A percentile compares a stretch with the other conserved stretches of the same genome.
Evolutionary conservation across 1,140 invertebrate genomes (phyloP).

Genomic region (Drosophila yakuba): DNA sequence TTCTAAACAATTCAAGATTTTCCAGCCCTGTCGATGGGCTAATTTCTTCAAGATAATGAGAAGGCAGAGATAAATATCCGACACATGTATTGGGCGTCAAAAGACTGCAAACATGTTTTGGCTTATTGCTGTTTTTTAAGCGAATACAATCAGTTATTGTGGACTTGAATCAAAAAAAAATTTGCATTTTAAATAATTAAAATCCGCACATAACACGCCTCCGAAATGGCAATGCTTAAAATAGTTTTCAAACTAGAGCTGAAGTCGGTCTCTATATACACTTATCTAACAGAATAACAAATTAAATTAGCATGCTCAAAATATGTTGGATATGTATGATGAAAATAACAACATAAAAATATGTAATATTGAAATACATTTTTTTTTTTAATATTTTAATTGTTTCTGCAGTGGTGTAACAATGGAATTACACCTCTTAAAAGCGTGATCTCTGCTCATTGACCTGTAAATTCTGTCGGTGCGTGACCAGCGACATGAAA

Average conservation of each 20-base stretch:
- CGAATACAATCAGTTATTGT: slow-evolving; percentile 38
- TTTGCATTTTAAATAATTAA: slow-evolving; percentile 52
- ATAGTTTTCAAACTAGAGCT: background rate
- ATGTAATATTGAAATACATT: background rate
- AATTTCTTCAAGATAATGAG: slow-evolving; percentile 30
- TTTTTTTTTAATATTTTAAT: no score
- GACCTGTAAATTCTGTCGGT: slow-evolving; percentile 11
- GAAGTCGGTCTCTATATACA: slow-evolving; percentile 17
- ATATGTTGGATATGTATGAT: no score
- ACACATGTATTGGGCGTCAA: slow-evolving; percentile 45
- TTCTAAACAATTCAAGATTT: slow-evolving; percentile 19
- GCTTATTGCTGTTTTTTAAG: slow-evolving; percentile 48
- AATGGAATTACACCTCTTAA: background rate
- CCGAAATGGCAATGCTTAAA: slow-evolving; percentile 22
- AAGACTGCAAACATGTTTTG: slow-evolving; percentile 62
- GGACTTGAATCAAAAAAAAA: slow-evolving; percentile 17
- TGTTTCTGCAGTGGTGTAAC: background rate
- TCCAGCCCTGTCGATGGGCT: slow-evolving; percentile 31
- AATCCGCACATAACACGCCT: slow-evolving; percentile 27
- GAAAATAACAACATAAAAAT: background rate
- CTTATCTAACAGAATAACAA: background rate
- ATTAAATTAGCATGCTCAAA: background rate
- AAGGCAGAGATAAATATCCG: slow-evolving; percentile 22
- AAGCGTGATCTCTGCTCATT: slow-evolving; percentile 10
- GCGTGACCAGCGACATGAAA: slow-evolving; percentile 42